Base-by-base conservation (phyloP, 2,797 vertebrate genomes). In the Aotus griseimembra region DNA sequence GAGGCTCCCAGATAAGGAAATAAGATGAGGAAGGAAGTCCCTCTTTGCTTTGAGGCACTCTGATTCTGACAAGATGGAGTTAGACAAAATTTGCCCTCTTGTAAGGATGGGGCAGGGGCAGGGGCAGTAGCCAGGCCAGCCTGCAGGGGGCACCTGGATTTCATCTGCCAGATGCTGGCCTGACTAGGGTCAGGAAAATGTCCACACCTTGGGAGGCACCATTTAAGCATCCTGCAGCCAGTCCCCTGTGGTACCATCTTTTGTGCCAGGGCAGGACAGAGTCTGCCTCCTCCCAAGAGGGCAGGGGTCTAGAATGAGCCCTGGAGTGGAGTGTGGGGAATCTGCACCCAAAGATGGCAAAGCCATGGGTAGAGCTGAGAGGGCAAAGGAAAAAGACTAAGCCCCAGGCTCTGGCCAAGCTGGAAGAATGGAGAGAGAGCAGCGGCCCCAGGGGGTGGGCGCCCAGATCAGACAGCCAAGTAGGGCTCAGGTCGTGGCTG, bases 121-220 rank as follows among this genome's bases (percentile, higher is more conserved):
- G 57, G 95, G 94, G 88, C 83, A 97, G 89, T 96, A 90, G 97
- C 90, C 86, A 95, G 39, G 58, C 36, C 83, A 90, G 76, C 95
- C 96, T 97, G 91, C 86, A 97, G 96, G 86, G 95, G 96, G 93
- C 95, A 96, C 94, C 70, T 94, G 88, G 86, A 95, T 96, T 82
- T 98, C 96, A 88, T 83, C 85, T 89, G 81, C 82, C 48, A 72
- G 46, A 50, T 11, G 1, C 24, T 19, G 17, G 48, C 75, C 83
- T 13, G 5, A 26, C 77, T 46, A 12, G 50, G 72, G 72, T 93
- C 67, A 44, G 80, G 57, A 93, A 88, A 73, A 61, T 84, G 75
- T 55, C 95, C 61, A 19, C 55, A 36, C 70, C 22, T 61, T 76
- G n/a, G 33, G 14, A 83, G 67, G 94, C 70, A 89, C 75, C 36